Percentiles rank a stretch among this genome's conserved stretches.
These are phyloP conservation scores for Cheilosia soror DNA, from an alignment of 2,888 invertebrate species.

Conservation along the genomic window DNA sequence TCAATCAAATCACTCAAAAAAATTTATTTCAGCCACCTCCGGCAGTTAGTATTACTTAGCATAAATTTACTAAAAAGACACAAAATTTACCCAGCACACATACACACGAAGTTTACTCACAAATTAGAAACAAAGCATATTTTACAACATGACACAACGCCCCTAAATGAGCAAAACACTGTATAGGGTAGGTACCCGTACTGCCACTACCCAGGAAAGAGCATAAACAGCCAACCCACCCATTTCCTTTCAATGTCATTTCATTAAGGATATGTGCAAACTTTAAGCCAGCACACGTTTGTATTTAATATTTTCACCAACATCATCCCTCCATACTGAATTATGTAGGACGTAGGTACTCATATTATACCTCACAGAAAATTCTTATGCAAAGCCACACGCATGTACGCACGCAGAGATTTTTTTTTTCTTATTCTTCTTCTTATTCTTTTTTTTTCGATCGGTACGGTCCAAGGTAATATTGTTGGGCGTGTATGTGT, in stretches of 20 bases:
- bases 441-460: background rate
- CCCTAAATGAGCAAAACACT: background rate
- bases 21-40: slow-evolving; percentile 15
- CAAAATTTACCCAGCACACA: background rate
- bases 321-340: background rate
- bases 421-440: slow-evolving; percentile 11
- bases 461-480: background rate
- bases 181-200: no score
- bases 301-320: slow-evolving; percentile 16
- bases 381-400: slow-evolving; percentile 38
- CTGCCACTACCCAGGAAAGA: no score
- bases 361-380: background rate
- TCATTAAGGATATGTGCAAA: slow-evolving; percentile 36
- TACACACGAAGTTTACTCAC: slow-evolving; percentile 34
- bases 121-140: slow-evolving; percentile 31
- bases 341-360: background rate
- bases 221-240: background rate
- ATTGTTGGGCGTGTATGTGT: background rate
- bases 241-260: slow-evolving; percentile 44
- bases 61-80: slow-evolving; percentile 38
- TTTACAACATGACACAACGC: slow-evolving; percentile 16
- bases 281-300: slow-evolving; percentile 31
- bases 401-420: slow-evolving; percentile 35
- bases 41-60: slow-evolving; percentile 47
- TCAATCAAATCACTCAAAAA: slow-evolving; percentile 50